Conservation (phyloP, 2,797 vertebrate genomes). For the Varecia variegata region DNA sequence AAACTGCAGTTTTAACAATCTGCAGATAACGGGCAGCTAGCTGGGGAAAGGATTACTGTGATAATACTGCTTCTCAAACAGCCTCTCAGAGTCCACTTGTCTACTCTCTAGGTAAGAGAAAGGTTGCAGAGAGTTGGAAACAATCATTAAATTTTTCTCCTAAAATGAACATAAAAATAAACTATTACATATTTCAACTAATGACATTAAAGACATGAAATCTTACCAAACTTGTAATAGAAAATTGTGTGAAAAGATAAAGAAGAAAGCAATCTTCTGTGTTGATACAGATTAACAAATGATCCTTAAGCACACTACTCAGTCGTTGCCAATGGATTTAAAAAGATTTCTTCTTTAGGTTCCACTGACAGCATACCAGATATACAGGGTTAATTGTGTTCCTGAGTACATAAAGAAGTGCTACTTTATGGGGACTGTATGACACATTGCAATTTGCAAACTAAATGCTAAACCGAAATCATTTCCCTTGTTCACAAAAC, state of each 20-base stretch:
- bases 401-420: not conserved
- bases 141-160: not conserved
- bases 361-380: not conserved
- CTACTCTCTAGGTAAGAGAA: not conserved
- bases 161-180: conserved; percentile 19
- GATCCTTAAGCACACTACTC: not conserved
- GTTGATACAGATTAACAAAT: not conserved
- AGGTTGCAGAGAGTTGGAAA: not conserved
- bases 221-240: not conserved
- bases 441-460: not conserved
- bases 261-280: not conserved
- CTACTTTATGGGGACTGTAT: not conserved
- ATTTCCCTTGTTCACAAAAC: conserved; percentile 23
- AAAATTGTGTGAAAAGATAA: conserved; percentile 31
- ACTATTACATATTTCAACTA: not conserved
- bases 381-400: not conserved
- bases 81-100: not conserved
- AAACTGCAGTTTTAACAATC: not conserved
- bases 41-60: accelerated
- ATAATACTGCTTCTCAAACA: accelerated
- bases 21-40: not conserved
- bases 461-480: not conserved
- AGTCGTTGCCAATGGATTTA: not conserved
- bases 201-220: not conserved
- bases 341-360: not conserved